Conservation (phyloP, 2,113 vertebrate genomes). For the Apaloderma vittatum region DNA sequence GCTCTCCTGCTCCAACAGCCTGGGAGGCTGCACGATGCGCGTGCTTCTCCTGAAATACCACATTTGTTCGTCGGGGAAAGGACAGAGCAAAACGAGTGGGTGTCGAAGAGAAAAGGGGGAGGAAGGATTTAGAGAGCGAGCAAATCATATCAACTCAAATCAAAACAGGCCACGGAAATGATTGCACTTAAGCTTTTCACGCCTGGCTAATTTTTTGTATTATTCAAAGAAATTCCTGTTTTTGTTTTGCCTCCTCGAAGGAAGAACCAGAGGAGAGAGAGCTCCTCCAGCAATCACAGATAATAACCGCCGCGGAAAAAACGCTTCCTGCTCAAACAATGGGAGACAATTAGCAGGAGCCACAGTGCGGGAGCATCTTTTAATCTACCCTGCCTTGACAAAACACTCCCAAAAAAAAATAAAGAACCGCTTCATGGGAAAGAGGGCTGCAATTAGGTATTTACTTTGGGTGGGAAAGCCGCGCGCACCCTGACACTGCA, state of each 20-base stretch:
- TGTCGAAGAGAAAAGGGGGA: neutral
- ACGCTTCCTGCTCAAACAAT: constrained; percentile 19
- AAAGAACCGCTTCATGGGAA: accelerated
- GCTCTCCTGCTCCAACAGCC: neutral
- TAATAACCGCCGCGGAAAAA: neutral
- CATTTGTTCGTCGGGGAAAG: neutral
- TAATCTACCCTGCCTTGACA: neutral
- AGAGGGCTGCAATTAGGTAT: neutral
- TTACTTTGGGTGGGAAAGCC: neutral
- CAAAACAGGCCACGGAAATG: constrained; percentile 19
- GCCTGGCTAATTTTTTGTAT: constrained; percentile 50
- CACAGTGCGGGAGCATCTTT: neutral
- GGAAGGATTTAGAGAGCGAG: constrained; percentile 7
- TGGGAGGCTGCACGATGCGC: neutral
- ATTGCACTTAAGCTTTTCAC: constrained; percentile 39
- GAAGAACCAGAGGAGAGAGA: constrained; percentile 12
- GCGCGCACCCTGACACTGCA: accelerated
- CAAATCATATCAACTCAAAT: neutral
- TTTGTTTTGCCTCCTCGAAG: constrained; percentile 49
- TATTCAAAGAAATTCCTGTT: constrained; percentile 40
- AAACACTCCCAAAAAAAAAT: neutral
- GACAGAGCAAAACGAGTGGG: neutral
- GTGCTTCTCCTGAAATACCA: neutral
- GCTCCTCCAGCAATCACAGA: constrained; percentile 29
- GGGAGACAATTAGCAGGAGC: neutral